Conservation (phyloP, 2,888 invertebrate genomes). For the Monochamus alternatus region DNA sequence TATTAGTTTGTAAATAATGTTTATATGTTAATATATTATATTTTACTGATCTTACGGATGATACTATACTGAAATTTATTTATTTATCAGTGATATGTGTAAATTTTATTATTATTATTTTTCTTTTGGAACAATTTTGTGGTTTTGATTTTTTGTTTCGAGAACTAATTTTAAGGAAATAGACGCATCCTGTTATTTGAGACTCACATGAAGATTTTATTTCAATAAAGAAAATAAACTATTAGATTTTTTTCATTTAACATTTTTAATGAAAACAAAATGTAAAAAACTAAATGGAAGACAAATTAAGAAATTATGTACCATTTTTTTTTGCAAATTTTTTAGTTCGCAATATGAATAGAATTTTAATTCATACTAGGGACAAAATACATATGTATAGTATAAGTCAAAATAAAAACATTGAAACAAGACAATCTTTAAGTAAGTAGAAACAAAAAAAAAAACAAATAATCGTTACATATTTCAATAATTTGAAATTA, state of each 20-base stretch:
- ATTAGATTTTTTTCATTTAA: not conserved
- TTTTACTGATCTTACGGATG: constrained; percentile 22
- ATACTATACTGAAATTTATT: constrained; percentile 23
- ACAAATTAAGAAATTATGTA: no score
- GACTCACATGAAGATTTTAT: constrained; percentile 35
- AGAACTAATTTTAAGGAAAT: constrained; percentile 25
- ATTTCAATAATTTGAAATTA: no score
- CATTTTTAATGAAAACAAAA: no score
- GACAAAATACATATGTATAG: no score
- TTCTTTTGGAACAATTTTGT: constrained; percentile 23
- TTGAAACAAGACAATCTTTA: no score
- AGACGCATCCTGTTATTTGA: constrained; percentile 16
- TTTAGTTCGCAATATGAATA: no score
- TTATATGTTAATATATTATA: constrained; percentile 38
- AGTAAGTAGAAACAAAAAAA: no score
- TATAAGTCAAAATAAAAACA: no score
- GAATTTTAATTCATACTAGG: no score
- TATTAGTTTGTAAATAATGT: constrained; percentile 54
- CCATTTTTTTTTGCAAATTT: no score
- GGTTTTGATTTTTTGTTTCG: constrained; percentile 26
- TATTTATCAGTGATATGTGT: constrained; percentile 35
- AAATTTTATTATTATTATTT: constrained; percentile 44
- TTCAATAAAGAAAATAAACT: constrained; percentile 43
- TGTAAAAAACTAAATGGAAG: no score
- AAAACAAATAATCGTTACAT: no score